Conservation (phyloP, 2,888 invertebrate genomes). For the Nycteola revayana region DNA sequence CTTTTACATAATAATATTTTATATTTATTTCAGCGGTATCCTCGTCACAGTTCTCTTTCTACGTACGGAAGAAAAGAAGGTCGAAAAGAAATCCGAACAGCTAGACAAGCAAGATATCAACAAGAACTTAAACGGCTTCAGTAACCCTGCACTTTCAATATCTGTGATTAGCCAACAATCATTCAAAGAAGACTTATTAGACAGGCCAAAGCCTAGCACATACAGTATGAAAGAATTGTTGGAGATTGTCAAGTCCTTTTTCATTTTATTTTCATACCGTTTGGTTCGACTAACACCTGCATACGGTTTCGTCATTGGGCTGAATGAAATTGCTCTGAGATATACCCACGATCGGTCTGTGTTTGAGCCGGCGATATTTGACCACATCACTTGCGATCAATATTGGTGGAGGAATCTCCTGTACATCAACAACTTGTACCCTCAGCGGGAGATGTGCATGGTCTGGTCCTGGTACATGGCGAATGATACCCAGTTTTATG, state of each 20-base stretch:
- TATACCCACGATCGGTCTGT: conserved; percentile 88
- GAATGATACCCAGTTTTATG: conserved; percentile 90
- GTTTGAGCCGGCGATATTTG: conserved; percentile 87
- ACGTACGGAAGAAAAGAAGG: conserved; percentile 82
- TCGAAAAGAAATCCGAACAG: conserved; percentile 40
- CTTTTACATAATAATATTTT: conserved; percentile 11
- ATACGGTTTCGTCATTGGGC: conserved; percentile 89
- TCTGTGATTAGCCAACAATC: conserved; percentile 73
- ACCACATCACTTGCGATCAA: conserved; percentile 87
- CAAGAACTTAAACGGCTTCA: conserved; percentile 73
- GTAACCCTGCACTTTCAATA: conserved; percentile 64
- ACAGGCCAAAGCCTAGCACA: conserved; percentile 54
- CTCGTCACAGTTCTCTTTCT: conserved; percentile 88
- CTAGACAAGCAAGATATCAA: conserved; percentile 56
- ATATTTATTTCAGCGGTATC: conserved; percentile 82
- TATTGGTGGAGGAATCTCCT: conserved; percentile 94
- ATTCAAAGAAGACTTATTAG: conserved; percentile 68
- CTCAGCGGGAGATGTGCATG: conserved; percentile 90
- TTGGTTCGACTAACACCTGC: conserved; percentile 90
- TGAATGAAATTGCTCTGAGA: conserved; percentile 87
- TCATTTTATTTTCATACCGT: conserved; percentile 77
- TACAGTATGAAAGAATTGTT: conserved; percentile 60
- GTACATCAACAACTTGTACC: conserved; percentile 91
- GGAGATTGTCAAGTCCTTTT: conserved; percentile 69
- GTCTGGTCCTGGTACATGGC: conserved; percentile 93